Base-by-base conservation (phyloP, 2,888 invertebrate genomes). In the Synergus gifuensis region DNA sequence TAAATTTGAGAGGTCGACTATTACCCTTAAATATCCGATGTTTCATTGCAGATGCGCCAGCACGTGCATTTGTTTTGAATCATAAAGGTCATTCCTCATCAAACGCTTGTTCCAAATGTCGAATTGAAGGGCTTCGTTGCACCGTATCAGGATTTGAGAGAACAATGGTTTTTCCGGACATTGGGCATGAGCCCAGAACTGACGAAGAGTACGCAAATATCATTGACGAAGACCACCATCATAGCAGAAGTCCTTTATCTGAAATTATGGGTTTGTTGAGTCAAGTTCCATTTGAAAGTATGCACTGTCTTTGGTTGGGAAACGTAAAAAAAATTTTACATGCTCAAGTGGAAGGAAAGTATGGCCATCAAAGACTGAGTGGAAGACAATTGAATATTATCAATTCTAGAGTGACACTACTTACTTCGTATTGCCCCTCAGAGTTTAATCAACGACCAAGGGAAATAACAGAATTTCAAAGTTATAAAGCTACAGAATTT, bases 191-290 rank as follows among this genome's bases (percentile, higher is more conserved):
- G 44, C 5, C 42, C 12, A 77, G 64, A 64, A 77, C 64, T n/a
- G 62, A 77, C 62, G 62, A 16, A 62, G 76, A 76, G 42, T 76
- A 62, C 62, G 36, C 54, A 2, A 60, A 76, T 76, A 16, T 76
- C 16, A 76, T 54, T 28, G 36, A 76, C n/a, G 62, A 76, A 76
- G 76, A 76, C 42, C 76, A 76, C 60, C 76, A 76, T 60, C 60
- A 62, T 60, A 40, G 76, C 2, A 36, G 76, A 79, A 76, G 76
- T 62, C 76, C 76, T n/a, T 76, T 76, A 42, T 60, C 76, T 76
- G n/a, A n/a, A 18, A 60, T 76, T 40, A 9, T 76, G 42, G 42
- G 62, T 60, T 62, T 76, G 42, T 62, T 62, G 42, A n/a, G 62
- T 4, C 22, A 28, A 12, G 77, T 77, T 18, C 77, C 63, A 18